These are phyloP conservation scores for Metacarcinus magister DNA, from an alignment of 2,888 invertebrate species.

Conservation along the genomic window DNA sequence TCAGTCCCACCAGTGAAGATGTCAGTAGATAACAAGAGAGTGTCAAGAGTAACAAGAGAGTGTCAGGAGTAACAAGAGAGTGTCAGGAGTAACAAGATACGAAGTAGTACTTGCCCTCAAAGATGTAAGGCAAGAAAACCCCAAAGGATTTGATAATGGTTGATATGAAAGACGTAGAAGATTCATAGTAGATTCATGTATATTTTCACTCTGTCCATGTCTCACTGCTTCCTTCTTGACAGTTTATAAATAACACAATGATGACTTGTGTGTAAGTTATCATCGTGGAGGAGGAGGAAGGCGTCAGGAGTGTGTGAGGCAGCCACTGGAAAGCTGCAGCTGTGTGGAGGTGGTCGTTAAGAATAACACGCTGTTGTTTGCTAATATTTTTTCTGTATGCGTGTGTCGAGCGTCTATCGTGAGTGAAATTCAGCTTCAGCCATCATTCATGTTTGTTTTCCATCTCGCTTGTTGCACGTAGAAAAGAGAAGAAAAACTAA, in stretches of 20 bases:
- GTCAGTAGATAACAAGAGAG: no score
- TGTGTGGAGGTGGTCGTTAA: not conserved
- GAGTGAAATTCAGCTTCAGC: not conserved
- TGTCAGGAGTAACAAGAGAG: no score
- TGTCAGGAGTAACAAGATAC: no score
- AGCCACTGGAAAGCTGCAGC: not conserved
- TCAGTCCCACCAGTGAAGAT: no score
- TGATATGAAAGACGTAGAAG: no score
- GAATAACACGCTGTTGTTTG: not conserved
- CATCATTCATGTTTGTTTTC: constrained; percentile 26
- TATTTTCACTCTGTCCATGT: no score
- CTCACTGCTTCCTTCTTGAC: no score
- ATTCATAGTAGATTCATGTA: no score
- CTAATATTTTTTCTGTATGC: not conserved
- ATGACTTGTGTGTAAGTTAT: not conserved
- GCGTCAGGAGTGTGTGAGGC: not conserved
- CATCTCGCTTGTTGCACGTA: not conserved
- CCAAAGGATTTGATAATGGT: no score
- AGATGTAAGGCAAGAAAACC: no score
- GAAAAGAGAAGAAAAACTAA: not conserved
- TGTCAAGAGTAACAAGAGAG: no score
- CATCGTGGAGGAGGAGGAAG: not conserved
- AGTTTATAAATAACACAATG: not conserved
- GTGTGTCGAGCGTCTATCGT: not conserved
- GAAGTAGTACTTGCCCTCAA: no score